Percentiles rank a stretch among this genome's conserved stretches.
Conservation (phyloP, 2,888 invertebrate species). For the Andrena bucephala region DNA sequence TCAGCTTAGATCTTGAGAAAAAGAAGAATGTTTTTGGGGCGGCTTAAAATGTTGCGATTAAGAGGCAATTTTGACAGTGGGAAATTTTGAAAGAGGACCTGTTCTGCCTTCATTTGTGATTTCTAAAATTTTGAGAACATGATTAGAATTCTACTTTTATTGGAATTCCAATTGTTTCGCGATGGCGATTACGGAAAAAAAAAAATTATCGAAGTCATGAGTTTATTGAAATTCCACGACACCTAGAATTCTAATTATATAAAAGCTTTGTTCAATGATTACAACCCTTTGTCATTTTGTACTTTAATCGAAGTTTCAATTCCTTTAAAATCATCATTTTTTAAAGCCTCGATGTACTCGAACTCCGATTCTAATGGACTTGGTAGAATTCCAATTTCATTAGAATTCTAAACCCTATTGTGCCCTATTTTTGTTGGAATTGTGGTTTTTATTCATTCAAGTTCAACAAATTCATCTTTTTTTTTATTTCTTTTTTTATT, state of each 20-base stretch:
- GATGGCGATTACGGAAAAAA: background rate
- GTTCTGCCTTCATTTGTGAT: conserved; percentile 51
- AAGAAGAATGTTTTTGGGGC: conserved; percentile 47
- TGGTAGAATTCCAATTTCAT: conserved; percentile 19
- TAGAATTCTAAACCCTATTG: background rate
- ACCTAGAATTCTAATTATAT: conserved; percentile 46
- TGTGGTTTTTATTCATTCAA: conserved; percentile 22
- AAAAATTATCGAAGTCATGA: conserved; percentile 14
- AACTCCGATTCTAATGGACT: conserved; percentile 20
- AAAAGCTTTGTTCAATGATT: conserved; percentile 37
- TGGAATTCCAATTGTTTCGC: conserved; percentile 41
- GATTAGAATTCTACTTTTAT: conserved; percentile 46
- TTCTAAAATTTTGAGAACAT: conserved; percentile 28
- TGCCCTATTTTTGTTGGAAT: conserved; percentile 30
- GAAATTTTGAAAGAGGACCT: conserved; percentile 44
- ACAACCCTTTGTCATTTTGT: conserved; percentile 29
- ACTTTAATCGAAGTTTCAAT: conserved; percentile 33
- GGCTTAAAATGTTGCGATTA: conserved; percentile 51
- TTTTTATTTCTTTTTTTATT: conserved; percentile 18
- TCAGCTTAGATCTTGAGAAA: conserved; percentile 53
- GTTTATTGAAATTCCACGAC: conserved; percentile 37
- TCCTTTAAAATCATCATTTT: background rate
- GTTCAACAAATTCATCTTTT: conserved; percentile 2
- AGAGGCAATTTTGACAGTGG: conserved; percentile 40
- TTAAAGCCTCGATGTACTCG: conserved; percentile 22